Evolutionary conservation across 2,113 vertebrate species (phyloP).

Genomic region (Thymallus thymallus): DNA sequence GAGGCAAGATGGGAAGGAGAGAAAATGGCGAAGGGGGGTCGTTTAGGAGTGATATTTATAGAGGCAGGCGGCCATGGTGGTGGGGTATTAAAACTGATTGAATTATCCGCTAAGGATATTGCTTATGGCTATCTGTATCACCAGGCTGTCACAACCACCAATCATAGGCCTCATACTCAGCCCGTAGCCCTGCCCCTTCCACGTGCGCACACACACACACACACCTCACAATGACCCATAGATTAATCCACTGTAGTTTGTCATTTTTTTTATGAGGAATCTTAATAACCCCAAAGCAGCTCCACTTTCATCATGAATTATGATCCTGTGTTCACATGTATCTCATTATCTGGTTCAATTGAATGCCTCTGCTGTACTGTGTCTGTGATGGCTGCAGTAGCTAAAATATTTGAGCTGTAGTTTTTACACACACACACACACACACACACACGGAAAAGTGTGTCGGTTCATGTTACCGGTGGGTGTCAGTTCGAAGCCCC

Average conservation of each 20-base stretch:
- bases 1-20: constrained; percentile 22
- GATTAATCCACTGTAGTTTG: constrained; percentile 24
- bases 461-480: neutral
- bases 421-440: neutral
- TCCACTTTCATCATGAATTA: constrained; percentile 9
- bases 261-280: constrained; percentile 29
- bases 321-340: neutral
- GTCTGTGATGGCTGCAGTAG: neutral
- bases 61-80: neutral
- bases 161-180: constrained; percentile 18
- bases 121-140: constrained; percentile 34
- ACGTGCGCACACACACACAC: neutral
- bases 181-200: neutral
- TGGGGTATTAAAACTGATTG: constrained; percentile 46
- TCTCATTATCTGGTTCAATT: neutral
- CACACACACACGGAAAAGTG: neutral
- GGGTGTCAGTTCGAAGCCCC: neutral
- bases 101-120: constrained; percentile 43
- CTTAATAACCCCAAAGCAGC: constrained; percentile 13
- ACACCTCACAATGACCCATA: neutral
- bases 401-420: neutral
- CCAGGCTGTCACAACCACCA: constrained; percentile 22
- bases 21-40: constrained; percentile 36
- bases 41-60: constrained; percentile 48
- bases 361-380: neutral